Percentiles rank a stretch among this genome's conserved stretches.
Evolutionary conservation across 1,140 invertebrate genomes (phyloP).

Genomic region (Tetramorium simillimum): DNA sequence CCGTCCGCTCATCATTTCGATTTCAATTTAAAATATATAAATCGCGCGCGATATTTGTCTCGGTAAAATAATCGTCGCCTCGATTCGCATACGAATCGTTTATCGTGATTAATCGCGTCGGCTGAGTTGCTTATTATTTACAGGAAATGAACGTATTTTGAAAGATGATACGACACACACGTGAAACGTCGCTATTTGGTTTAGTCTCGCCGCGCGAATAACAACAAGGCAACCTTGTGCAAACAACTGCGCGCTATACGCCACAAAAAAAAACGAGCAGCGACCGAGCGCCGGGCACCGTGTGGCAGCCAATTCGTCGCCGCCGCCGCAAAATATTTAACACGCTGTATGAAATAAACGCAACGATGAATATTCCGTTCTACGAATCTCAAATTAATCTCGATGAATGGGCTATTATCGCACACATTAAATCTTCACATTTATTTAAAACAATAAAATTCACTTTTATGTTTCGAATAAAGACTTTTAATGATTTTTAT

Average conservation of each 20-base stretch:
- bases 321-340: constrained; percentile 19
- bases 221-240: constrained; percentile 1
- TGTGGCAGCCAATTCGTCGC: neutral
- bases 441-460: neutral
- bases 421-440: neutral
- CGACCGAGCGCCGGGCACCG: neutral
- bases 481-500: neutral
- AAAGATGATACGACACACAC: neutral
- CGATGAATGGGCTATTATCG: neutral
- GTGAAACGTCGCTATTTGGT: neutral
- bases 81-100: neutral
- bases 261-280: neutral
- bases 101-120: neutral
- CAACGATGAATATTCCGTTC: neutral
- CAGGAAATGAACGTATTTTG: constrained; percentile 4
- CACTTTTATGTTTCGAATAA: neutral
- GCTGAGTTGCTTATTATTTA: constrained; percentile 14
- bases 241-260: neutral
- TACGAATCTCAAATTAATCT: neutral
- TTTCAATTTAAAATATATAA: neutral
- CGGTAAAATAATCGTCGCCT: neutral
- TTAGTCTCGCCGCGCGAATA: neutral
- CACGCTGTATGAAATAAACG: neutral
- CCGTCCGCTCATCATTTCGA: neutral
- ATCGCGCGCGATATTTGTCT: neutral